Percentiles rank a stretch among this genome's conserved stretches.
Evolutionary conservation across 1,140 invertebrate species (phyloP).

Genomic region (Meloidogyne chitwoodi): DNA sequence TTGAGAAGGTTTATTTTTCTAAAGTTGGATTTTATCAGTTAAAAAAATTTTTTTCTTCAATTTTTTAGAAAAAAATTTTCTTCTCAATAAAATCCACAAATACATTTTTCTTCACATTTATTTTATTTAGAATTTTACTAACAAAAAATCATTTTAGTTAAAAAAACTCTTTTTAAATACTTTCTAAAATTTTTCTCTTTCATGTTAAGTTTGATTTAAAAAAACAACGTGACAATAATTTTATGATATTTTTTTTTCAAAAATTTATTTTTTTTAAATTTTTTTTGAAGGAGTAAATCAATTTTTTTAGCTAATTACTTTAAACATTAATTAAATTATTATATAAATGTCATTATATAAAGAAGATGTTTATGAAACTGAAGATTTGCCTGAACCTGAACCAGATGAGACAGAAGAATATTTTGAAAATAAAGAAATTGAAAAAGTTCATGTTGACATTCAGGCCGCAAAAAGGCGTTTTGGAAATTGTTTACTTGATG

Average conservation of each 20-base stretch:
- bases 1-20: background rate
- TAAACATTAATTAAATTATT: background rate
- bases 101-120: too few species aligned
- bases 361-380: conserved; percentile 36
- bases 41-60: too few species aligned
- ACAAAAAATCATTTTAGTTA: too few species aligned
- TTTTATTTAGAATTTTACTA: background rate
- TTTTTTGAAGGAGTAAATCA: background rate
- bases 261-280: background rate
- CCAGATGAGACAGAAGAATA: conserved; percentile 10
- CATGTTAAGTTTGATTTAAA: background rate
- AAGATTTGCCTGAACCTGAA: conserved; percentile 25
- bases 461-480: conserved; percentile 16
- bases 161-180: background rate
- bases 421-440: conserved; percentile 24
- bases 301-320: background rate
- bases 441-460: conserved; percentile 31
- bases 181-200: background rate
- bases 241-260: background rate
- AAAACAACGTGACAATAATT: background rate
- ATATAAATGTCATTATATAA: conserved; percentile 16
- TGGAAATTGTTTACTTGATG: conserved; percentile 22
- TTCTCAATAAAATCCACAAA: too few species aligned
- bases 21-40: too few species aligned
- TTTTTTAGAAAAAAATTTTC: too few species aligned